Evolutionary conservation across 2,797 vertebrate genomes (phyloP).

Genomic region (Acanthornis magna): DNA sequence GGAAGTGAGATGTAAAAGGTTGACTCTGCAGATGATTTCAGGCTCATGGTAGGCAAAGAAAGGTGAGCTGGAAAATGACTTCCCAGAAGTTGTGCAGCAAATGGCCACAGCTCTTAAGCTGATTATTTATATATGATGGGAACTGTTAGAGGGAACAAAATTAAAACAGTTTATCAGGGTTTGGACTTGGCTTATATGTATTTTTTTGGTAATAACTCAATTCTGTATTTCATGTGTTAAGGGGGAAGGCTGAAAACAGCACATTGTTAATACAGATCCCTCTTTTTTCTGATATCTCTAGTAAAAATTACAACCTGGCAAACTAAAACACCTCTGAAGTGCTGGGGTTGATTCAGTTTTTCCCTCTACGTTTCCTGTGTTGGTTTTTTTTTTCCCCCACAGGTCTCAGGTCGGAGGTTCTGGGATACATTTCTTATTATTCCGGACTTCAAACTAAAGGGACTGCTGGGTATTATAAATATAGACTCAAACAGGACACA

Average conservation of each 20-base stretch:
- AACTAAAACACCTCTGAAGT: background rate
- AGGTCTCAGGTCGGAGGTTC: background rate
- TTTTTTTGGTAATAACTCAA: background rate
- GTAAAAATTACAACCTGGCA: background rate
- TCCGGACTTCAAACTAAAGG: background rate
- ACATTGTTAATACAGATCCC: background rate
- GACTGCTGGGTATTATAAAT: background rate
- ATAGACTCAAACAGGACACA: background rate
- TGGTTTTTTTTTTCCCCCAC: rapidly evolving
- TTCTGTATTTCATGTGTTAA: background rate
- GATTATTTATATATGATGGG: background rate
- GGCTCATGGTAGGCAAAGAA: background rate
- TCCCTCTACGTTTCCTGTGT: background rate
- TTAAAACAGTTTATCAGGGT: background rate
- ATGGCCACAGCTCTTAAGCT: background rate
- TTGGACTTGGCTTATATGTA: background rate
- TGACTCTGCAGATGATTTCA: background rate
- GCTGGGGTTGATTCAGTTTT: background rate
- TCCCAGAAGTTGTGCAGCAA: background rate
- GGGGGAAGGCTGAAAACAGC: background rate
- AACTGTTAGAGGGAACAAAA: background rate
- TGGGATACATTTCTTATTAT: background rate
- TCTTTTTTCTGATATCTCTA: background rate
- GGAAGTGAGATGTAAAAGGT: background rate
- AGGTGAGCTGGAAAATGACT: background rate